Evolutionary conservation across 2,888 invertebrate species (phyloP).

Genomic region (Linyphia triangularis): DNA sequence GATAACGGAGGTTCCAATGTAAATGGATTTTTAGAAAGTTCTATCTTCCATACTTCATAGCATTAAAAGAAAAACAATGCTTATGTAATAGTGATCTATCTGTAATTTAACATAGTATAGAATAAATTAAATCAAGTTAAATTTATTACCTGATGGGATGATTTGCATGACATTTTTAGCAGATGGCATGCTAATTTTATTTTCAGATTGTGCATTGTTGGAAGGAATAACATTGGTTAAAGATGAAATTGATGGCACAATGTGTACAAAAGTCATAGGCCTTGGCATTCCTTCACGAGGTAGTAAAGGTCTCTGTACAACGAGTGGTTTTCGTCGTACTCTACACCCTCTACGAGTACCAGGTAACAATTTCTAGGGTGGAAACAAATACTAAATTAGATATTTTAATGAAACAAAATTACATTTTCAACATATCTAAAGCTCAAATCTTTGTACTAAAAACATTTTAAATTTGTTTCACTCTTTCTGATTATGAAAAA

Average conservation of each 20-base stretch:
- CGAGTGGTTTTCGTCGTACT: constrained; percentile 74
- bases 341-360: constrained; percentile 74
- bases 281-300: constrained; percentile 71
- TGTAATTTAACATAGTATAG: not conserved
- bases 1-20: too few species aligned
- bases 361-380: constrained; percentile 74
- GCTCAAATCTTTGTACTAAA: not conserved
- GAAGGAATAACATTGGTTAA: constrained; percentile 68
- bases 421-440: not conserved
- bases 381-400: not conserved
- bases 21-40: too few species aligned
- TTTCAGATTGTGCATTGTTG: constrained; percentile 31
- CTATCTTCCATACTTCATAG: too few species aligned
- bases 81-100: too few species aligned
- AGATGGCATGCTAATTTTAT: constrained; percentile 54
- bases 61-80: too few species aligned
- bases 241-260: constrained; percentile 73
- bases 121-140: not conserved
- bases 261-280: constrained; percentile 73
- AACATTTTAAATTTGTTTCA: too few species aligned
- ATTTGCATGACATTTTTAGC: constrained; percentile 69
- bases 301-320: constrained; percentile 74
- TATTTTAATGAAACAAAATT: too few species aligned
- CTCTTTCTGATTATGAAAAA: too few species aligned
- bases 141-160: constrained; percentile 54